A percentile compares a stretch with the other conserved stretches of the same genome.
Conservation (phyloP, 2,113 vertebrate species). For the Chlamydotis undulata region DNA sequence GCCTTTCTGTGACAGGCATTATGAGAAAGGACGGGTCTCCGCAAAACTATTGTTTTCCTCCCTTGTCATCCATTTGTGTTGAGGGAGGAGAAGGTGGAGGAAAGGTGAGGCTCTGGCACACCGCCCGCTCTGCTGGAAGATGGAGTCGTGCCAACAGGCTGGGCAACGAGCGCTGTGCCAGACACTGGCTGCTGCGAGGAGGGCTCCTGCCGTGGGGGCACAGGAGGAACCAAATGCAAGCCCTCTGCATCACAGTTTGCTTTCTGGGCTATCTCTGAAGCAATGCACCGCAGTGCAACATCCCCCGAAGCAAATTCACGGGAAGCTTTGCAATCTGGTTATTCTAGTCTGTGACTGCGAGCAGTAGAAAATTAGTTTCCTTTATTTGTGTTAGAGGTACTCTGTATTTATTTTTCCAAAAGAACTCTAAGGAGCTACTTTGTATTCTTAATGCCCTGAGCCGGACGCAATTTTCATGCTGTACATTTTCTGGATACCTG, state of each 20-base stretch:
- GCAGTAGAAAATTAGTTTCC: background rate
- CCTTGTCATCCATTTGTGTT: background rate
- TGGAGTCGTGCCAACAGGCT: background rate
- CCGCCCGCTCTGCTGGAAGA: background rate
- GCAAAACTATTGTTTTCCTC: background rate
- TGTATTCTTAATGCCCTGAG: background rate
- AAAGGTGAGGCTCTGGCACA: background rate
- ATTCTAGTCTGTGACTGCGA: background rate
- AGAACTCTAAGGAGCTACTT: background rate
- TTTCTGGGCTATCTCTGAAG: background rate
- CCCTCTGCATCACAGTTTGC: background rate
- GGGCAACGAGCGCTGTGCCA: background rate
- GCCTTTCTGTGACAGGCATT: background rate
- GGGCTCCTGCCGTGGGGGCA: background rate
- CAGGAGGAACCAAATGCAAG: background rate
- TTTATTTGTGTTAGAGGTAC: background rate
- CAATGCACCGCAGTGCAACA: fast-evolving
- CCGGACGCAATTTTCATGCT: background rate
- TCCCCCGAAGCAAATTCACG: background rate
- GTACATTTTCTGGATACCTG: constrained; percentile 14
- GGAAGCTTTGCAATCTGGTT: background rate
- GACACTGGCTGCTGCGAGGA: background rate
- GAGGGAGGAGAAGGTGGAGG: background rate
- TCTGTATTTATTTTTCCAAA: background rate
- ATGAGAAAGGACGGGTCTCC: background rate